Conservation (phyloP, 2,888 invertebrate genomes). For the Lymantria monacha region DNA sequence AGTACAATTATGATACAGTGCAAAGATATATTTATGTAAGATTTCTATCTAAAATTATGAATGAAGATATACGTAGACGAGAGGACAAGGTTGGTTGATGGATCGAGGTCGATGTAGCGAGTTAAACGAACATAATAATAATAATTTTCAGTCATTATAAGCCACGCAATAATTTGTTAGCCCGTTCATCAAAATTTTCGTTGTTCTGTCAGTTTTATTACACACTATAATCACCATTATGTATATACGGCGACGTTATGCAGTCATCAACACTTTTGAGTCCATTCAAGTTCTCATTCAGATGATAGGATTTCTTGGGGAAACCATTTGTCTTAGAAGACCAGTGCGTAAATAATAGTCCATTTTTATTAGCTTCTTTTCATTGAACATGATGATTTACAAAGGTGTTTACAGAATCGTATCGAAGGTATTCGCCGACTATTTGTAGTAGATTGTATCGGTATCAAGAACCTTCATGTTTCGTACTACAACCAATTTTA, state of each 20-base stretch:
- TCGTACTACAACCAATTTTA: no score
- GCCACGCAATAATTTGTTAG: conserved; percentile 29
- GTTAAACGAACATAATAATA: conserved; percentile 23
- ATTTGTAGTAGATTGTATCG: not conserved
- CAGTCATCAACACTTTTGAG: conserved; percentile 4
- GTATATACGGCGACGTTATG: conserved; percentile 8
- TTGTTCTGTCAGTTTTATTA: conserved; percentile 24
- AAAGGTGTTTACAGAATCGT: conserved; percentile 10
- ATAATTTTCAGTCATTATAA: conserved; percentile 24
- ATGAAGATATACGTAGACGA: conserved; percentile 25
- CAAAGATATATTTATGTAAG: no score
- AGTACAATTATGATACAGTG: no score
- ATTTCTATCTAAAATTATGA: conserved; percentile 23
- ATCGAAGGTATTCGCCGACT: not conserved
- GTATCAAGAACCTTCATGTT: conserved; percentile 10
- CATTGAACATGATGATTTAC: conserved; percentile 17
- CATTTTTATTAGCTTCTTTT: conserved; percentile 15
- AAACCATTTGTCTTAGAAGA: conserved; percentile 6
- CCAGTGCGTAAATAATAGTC: conserved; percentile 18
- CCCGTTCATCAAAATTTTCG: conserved; percentile 22
- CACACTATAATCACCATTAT: conserved; percentile 10
- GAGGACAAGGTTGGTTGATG: conserved; percentile 30
- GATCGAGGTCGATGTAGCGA: conserved; percentile 25
- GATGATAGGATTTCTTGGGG: not conserved
- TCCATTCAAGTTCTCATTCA: conserved; percentile 9